Conservation (phyloP, 1,140 invertebrate species). For the Nautilus pompilius region DNA sequence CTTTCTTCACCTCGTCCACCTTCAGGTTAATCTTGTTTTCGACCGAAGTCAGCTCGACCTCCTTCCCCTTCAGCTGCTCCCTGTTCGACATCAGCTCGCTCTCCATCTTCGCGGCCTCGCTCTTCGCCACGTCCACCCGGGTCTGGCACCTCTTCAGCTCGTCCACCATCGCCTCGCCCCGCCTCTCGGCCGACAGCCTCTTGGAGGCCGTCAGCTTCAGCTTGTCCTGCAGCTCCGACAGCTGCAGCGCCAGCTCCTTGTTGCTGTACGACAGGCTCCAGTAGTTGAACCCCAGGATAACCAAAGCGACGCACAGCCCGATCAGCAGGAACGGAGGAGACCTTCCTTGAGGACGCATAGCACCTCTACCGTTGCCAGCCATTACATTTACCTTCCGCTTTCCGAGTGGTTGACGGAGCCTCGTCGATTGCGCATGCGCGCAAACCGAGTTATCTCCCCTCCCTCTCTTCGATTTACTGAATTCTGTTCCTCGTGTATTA, state of each 20-base stretch:
- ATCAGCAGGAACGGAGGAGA: slow-evolving; percentile 30
- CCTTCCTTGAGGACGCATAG: slow-evolving; percentile 22
- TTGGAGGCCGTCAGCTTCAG: slow-evolving; percentile 18
- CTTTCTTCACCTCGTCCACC: too few species aligned
- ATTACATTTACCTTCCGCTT: slow-evolving; percentile 2
- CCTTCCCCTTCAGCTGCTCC: background rate
- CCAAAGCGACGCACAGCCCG: slow-evolving; percentile 21
- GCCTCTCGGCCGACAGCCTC: slow-evolving; percentile 21
- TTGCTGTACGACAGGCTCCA: slow-evolving; percentile 25
- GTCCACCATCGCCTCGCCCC: slow-evolving; percentile 11
- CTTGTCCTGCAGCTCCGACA: slow-evolving; percentile 15
- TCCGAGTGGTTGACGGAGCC: too few species aligned
- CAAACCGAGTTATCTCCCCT: too few species aligned
- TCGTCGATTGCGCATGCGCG: too few species aligned
- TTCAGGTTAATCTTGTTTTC: background rate
- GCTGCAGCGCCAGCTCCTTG: slow-evolving; percentile 14
- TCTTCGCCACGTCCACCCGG: slow-evolving; percentile 10
- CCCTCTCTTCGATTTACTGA: too few species aligned
- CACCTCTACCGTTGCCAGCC: slow-evolving; percentile 26
- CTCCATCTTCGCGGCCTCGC: slow-evolving; percentile 2
- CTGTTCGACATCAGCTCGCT: background rate
- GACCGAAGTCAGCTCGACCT: background rate
- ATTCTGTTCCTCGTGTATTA: too few species aligned
- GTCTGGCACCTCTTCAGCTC: slow-evolving; percentile 15
- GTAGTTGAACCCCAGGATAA: slow-evolving; percentile 31